Conservation (phyloP, 92 coral and sea anemone species). For the Siderastrea siderea region DNA sequence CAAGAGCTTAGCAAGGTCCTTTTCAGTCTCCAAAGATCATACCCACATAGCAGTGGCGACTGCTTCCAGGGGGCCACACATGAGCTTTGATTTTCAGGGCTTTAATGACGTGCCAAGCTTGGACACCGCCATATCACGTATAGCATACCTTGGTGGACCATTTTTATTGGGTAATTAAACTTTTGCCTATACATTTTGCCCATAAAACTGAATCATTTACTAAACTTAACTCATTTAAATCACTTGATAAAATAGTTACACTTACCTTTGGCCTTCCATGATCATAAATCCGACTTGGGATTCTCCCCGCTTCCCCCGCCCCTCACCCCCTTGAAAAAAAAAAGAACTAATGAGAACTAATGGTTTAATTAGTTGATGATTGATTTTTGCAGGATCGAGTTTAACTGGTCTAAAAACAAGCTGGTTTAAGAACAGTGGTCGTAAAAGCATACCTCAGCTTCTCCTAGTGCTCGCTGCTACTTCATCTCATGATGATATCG, state of each 20-base stretch:
- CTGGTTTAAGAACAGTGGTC: conserved; percentile 83
- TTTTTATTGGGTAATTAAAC: conserved; percentile 57
- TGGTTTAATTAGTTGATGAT: neutral
- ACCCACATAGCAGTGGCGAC: conserved; percentile 80
- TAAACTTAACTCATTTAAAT: neutral
- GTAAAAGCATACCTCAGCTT: conserved; percentile 81
- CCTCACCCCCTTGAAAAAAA: too few relatives aligned
- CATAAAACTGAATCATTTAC: too few relatives aligned
- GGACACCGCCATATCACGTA: conserved; percentile 68
- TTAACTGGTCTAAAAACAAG: conserved; percentile 72
- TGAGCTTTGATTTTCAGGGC: conserved; percentile 76
- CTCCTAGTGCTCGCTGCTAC: conserved; percentile 80
- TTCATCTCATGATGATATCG: conserved; percentile 69
- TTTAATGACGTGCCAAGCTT: conserved; percentile 64
- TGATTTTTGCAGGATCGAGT: conserved; percentile 60
- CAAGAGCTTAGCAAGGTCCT: conserved; percentile 66
- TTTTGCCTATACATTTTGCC: neutral
- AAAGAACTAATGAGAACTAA: neutral
- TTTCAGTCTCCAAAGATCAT: conserved; percentile 68
- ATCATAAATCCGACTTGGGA: too few relatives aligned
- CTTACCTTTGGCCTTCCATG: too few relatives aligned
- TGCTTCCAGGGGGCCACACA: conserved; percentile 71
- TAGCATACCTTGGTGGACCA: conserved; percentile 65
- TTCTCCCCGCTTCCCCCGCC: too few relatives aligned
- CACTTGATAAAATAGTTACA: neutral